Evolutionary conservation across 2,797 vertebrate species (phyloP).

Genomic region (Hydrophis major): DNA sequence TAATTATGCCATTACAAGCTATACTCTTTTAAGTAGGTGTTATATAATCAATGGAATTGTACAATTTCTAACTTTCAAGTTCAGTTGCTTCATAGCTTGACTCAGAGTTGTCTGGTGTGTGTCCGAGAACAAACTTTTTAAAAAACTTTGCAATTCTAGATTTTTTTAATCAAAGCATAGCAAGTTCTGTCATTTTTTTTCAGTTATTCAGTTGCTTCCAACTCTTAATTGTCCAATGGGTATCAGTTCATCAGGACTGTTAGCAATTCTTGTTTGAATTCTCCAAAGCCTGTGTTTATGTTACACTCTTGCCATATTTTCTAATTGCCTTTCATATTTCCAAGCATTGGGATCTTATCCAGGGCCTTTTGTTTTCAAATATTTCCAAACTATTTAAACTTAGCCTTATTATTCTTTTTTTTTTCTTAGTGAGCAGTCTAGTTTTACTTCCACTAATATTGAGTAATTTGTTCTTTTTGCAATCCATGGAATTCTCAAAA

Average conservation of each 20-base stretch:
- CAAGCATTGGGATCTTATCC: neutral
- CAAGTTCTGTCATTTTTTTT: neutral
- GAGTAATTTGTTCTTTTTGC: neutral
- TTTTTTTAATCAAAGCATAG: neutral
- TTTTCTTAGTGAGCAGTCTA: neutral
- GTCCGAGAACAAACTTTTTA: neutral
- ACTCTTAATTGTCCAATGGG: neutral
- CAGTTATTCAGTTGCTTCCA: neutral
- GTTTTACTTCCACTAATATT: neutral
- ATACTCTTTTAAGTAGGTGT: neutral
- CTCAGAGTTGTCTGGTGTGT: neutral
- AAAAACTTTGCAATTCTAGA: neutral
- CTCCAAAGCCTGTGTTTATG: neutral
- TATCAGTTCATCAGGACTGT: neutral
- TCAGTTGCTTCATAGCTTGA: neutral
- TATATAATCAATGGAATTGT: neutral
- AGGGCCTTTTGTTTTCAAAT: neutral
- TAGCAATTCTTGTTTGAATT: neutral
- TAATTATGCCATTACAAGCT: neutral
- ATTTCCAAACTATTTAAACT: neutral
- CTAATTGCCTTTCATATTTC: neutral
- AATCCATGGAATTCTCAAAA: neutral
- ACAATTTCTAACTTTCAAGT: neutral
- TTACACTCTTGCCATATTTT: neutral
- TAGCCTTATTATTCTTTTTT: neutral